Evolutionary conservation across 2,113 vertebrate species (phyloP).

Genomic region (Phoxinus phoxinus): DNA sequence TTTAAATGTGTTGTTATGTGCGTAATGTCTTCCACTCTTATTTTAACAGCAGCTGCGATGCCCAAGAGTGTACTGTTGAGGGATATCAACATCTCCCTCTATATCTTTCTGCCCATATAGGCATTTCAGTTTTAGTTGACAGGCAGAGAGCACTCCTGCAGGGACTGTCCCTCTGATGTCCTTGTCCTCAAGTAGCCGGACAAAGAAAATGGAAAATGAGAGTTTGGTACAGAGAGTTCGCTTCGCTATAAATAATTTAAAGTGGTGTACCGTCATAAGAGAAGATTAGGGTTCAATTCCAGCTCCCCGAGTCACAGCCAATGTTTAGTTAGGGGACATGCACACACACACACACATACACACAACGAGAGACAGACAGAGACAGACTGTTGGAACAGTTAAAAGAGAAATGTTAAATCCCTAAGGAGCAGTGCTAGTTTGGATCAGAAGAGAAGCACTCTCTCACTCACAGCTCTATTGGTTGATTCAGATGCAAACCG

Average conservation of each 20-base stretch:
- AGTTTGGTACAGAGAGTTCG: constrained; percentile 8
- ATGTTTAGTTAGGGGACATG: constrained; percentile 2
- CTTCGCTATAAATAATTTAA: constrained; percentile 43
- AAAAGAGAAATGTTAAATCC: constrained; percentile 35
- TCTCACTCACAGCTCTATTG: constrained; percentile 31
- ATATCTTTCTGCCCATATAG: not conserved
- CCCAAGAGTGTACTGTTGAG: not conserved
- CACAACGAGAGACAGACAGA: constrained; percentile 17
- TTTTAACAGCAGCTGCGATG: not conserved
- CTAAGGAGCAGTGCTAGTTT: constrained; percentile 35
- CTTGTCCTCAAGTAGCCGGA: constrained; percentile 26
- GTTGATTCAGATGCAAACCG: constrained; percentile 36
- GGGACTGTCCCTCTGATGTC: constrained; percentile 26
- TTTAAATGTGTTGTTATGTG: constrained; percentile 7
- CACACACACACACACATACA: not conserved
- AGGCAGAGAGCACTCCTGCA: constrained; percentile 15
- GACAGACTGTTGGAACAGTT: constrained; percentile 23
- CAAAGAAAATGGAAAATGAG: constrained; percentile 30
- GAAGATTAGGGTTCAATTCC: constrained; percentile 19
- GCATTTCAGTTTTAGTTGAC: constrained; percentile 20
- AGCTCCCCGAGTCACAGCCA: constrained; percentile 12
- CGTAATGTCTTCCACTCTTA: not conserved
- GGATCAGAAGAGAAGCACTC: constrained; percentile 35
- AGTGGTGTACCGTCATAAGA: constrained; percentile 3
- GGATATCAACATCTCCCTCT: constrained; percentile 14